These are phyloP conservation scores for Oscheius sp. DNA, from an alignment of 2,888 invertebrate genomes.

Conservation along the genomic window DNA sequence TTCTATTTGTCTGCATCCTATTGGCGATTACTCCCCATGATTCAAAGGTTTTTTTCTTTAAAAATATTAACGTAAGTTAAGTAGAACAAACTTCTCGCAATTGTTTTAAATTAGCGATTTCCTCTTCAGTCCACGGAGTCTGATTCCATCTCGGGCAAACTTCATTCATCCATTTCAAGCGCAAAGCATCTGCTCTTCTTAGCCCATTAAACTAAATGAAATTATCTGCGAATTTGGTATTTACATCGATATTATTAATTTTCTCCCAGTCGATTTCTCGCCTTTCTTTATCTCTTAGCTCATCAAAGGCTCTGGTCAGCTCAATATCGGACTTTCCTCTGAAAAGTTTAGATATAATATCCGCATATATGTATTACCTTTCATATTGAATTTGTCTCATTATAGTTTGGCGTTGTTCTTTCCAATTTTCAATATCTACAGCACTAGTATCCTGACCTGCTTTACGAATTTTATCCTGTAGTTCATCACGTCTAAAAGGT, in stretches of 20 bases:
- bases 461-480: constrained; percentile 20
- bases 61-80: neutral
- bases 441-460: constrained; percentile 11
- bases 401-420: constrained; percentile 22
- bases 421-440: constrained; percentile 30
- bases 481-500: constrained; percentile 28
- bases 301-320: constrained; percentile 28
- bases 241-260: constrained; percentile 42
- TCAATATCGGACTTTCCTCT: constrained; percentile 37
- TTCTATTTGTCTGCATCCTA: constrained; percentile 68
- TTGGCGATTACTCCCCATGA: constrained; percentile 59
- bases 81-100: constrained; percentile 31
- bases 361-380: constrained; percentile 9
- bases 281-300: constrained; percentile 19
- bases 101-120: constrained; percentile 43
- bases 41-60: constrained; percentile 36
- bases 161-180: constrained; percentile 71
- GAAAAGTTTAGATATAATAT: neutral
- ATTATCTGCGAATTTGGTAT: neutral
- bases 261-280: constrained; percentile 54
- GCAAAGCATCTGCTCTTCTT: constrained; percentile 67
- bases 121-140: constrained; percentile 59
- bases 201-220: constrained; percentile 69
- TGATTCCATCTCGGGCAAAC: constrained; percentile 70
- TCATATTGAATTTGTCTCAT: constrained; percentile 31